These are phyloP conservation scores for Agrilus cyanescens DNA, from an alignment of 2,888 invertebrate genomes.

Conservation along the genomic window DNA sequence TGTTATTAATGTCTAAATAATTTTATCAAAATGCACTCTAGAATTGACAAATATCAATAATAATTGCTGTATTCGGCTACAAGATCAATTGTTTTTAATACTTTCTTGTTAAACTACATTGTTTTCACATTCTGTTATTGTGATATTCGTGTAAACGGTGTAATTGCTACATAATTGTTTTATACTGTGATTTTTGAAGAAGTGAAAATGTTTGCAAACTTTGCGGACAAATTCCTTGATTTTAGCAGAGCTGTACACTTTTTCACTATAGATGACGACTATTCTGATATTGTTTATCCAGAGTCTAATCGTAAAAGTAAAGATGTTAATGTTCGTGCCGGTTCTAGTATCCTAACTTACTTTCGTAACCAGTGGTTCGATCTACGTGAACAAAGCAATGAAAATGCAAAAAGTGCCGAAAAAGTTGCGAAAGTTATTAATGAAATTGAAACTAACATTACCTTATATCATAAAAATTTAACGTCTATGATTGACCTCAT, in stretches of 20 bases:
- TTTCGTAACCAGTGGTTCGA: constrained; percentile 63
- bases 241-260: constrained; percentile 17
- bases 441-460: constrained; percentile 26
- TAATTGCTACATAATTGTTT: too few species aligned
- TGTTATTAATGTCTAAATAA: too few species aligned
- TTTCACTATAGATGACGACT: constrained; percentile 5
- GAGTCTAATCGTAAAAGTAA: constrained; percentile 9
- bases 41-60: too few species aligned
- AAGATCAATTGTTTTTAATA: too few species aligned
- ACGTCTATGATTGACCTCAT: constrained; percentile 25
- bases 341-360: constrained; percentile 54
- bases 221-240: constrained; percentile 40
- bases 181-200: background rate
- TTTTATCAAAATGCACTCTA: too few species aligned
- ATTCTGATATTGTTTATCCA: constrained; percentile 1
- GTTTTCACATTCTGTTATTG: too few species aligned
- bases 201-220: constrained; percentile 36
- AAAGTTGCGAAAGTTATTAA: constrained; percentile 40
- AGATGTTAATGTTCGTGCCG: constrained; percentile 46
- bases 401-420: constrained; percentile 51
- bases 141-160: too few species aligned
- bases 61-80: too few species aligned
- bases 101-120: too few species aligned
- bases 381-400: constrained; percentile 55
- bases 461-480: constrained; percentile 24